phyloP scores from a whole-genome alignment of 1,140 invertebrate genomes.

The Scaptomyza hsui region DNA sequence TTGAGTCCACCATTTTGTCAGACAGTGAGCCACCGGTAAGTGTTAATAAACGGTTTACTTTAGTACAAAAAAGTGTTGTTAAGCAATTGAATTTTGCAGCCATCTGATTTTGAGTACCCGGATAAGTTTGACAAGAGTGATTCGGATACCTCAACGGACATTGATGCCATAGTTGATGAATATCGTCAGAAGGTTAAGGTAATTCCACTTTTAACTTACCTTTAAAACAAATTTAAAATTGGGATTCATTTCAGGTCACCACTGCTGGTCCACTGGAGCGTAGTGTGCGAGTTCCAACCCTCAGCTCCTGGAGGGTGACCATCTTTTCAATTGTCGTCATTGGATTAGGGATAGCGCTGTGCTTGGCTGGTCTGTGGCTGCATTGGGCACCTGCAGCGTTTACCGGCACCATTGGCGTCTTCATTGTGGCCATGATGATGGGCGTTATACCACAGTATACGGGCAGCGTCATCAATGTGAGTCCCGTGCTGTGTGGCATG shows the following conservation, averaged over 20 bases:
- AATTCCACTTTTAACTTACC: too few species aligned
- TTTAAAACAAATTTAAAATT: too few species aligned
- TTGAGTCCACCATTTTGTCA: conserved; percentile 77
- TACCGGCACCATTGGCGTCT: conserved; percentile 65
- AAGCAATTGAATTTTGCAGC: conserved; percentile 35
- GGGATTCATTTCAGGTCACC: conserved; percentile 55
- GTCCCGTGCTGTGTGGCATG: conserved; percentile 67
- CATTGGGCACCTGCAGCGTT: conserved; percentile 71
- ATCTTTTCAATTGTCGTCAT: conserved; percentile 74
- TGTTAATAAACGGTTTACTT: not conserved
- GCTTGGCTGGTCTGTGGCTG: conserved; percentile 59
- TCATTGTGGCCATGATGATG: conserved; percentile 77
- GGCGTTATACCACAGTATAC: conserved; percentile 77
- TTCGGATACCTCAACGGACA: conserved; percentile 83
- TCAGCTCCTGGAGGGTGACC: conserved; percentile 75
- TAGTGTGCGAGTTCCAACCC: conserved; percentile 71
- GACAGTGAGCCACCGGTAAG: conserved; percentile 76
- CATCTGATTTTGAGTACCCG: conserved; percentile 79
- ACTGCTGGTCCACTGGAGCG: conserved; percentile 79
- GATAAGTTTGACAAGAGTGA: conserved; percentile 80
- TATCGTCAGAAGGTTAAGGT: conserved; percentile 83
- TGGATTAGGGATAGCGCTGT: conserved; percentile 65
- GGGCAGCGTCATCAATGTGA: conserved; percentile 70
- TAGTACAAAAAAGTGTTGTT: not conserved
- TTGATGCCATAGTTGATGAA: conserved; percentile 83